Base-by-base conservation (phyloP, 2,888 invertebrate species). In the Caenorhabditis angaria region DNA sequence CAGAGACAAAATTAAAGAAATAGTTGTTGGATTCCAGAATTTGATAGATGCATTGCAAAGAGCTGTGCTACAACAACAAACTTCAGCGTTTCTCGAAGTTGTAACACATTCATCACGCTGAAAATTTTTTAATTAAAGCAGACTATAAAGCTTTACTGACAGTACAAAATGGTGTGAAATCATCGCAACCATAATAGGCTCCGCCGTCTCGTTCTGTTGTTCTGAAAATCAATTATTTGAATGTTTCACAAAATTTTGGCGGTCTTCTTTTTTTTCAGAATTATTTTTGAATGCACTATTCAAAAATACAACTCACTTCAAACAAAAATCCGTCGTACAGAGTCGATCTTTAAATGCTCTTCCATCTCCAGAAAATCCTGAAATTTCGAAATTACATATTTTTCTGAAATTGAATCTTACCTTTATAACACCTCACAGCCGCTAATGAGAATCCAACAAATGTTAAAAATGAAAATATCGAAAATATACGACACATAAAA, bases 171-270 rank as follows among this genome's bases (percentile, higher is more conserved):
- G 72, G 72, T 41, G 72, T 72, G 51, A 72, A 72, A 55, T 72
- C 72, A 61, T 72, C 72, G 54, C 72, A 72, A 61, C 72, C 67
- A 58, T 72, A 72, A 57, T 60, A 67, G 53, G 72, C 66, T 53
- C 67, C 64, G 18, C 67, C 72, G 28, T 64, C 58, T 53, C 59
- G 57, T 35, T 67, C 67, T 1, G 67, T 67, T 56, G 64, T 72
- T 57, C 72, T 72, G 67, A 57, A 69, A 69, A 57, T 48, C 10
- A 18, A 22, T 47, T n/a, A 29, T 29, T 55, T 14, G 4, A 28
- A 55, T n/a, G 4, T 55, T 14, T 28, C 8, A 28, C 28, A 29
- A 28, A 12, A n/a, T 12, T 8, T 20, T 3, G 12, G 8, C 20
- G 3, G 28, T 55, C 32, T 22, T 22, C 28, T 27, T 8, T 24